Conservation (phyloP, 2,888 invertebrate genomes). For the Diarsia brunnea region DNA sequence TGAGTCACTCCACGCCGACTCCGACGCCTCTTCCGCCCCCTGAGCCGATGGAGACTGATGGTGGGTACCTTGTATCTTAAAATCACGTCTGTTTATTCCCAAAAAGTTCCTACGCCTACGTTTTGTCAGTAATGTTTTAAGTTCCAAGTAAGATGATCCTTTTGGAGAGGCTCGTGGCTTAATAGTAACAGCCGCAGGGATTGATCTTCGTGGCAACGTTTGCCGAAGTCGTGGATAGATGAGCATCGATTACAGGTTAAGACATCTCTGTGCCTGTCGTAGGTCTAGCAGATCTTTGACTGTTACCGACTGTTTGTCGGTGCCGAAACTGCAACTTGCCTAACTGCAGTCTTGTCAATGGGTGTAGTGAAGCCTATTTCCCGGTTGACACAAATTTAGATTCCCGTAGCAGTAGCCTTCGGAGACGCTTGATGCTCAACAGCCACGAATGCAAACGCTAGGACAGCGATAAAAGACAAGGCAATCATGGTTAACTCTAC, state of each 20-base stretch:
- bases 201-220: background rate
- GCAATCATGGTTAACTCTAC: background rate
- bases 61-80: slow-evolving; percentile 50
- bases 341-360: background rate
- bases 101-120: background rate
- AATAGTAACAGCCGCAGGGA: too few species aligned
- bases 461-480: background rate
- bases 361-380: background rate
- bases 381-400: background rate
- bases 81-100: background rate
- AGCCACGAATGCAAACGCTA: background rate
- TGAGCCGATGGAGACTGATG: slow-evolving; percentile 72
- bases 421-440: background rate
- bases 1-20: slow-evolving; percentile 65
- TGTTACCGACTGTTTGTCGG: too few species aligned
- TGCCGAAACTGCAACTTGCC: too few species aligned
- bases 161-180: background rate
- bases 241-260: background rate
- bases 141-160: background rate
- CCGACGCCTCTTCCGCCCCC: slow-evolving; percentile 80
- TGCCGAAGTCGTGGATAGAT: background rate
- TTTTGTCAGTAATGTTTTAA: background rate
- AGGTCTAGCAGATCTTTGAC: background rate
- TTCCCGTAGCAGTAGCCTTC: background rate
- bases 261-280: background rate